These are phyloP conservation scores for Smithornis capensis DNA, from an alignment of 2,113 vertebrate species.

Conservation along the genomic window DNA sequence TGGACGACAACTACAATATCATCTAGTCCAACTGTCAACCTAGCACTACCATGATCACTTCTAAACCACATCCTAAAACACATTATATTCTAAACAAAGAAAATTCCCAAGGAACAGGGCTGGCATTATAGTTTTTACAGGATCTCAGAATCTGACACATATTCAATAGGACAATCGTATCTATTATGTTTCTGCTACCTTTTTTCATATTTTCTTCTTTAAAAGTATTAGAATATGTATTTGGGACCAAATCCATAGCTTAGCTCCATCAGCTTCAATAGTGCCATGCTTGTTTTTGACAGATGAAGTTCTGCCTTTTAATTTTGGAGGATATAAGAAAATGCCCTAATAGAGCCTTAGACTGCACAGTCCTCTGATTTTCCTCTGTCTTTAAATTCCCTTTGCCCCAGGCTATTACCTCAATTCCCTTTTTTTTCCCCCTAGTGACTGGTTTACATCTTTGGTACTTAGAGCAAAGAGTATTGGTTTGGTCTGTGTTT, in stretches of 20 bases:
- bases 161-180: background rate
- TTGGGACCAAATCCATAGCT: background rate
- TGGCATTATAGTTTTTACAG: background rate
- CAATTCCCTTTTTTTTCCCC: background rate
- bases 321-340: background rate
- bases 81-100: background rate
- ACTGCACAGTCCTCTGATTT: background rate
- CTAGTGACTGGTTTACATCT: background rate
- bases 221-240: background rate
- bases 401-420: conserved; percentile 33
- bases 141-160: background rate
- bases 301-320: background rate
- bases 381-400: conserved; percentile 7
- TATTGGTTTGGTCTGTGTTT: conserved; percentile 18
- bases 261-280: background rate
- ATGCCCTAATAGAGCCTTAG: background rate
- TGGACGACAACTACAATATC: background rate
- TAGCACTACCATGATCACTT: background rate
- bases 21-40: background rate
- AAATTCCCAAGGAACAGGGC: background rate
- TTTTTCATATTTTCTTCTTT: background rate
- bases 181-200: background rate
- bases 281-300: background rate
- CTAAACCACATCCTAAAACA: background rate
- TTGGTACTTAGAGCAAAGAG: conserved; percentile 11